phyloP scores from a whole-genome alignment of 2,113 vertebrate species.

The Thermophis baileyi region DNA sequence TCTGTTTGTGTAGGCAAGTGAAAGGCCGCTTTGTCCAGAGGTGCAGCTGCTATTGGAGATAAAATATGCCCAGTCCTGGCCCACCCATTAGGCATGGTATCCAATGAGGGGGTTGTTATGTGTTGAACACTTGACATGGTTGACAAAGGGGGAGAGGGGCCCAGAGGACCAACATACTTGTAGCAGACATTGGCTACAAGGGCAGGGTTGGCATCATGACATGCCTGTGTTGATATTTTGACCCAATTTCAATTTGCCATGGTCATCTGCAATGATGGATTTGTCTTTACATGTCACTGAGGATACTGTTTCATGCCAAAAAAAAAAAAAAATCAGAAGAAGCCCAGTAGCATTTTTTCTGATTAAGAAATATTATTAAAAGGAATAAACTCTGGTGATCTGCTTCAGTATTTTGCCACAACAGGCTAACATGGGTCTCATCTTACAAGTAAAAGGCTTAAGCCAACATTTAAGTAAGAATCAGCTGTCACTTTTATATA shows the following conservation, averaged over 20 bases:
- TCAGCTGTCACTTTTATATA: neutral
- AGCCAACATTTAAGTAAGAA: neutral
- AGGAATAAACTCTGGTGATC: neutral
- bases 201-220: neutral
- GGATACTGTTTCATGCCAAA: neutral
- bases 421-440: neutral
- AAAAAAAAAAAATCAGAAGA: neutral
- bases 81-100: neutral
- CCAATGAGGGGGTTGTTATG: neutral
- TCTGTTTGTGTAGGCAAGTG: neutral
- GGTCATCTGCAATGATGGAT: neutral
- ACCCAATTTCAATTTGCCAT: neutral
- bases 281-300: neutral
- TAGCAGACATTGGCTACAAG: neutral
- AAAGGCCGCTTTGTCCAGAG: neutral
- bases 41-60: neutral
- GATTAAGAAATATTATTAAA: neutral
- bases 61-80: neutral
- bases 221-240: neutral
- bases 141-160: neutral
- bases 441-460: neutral
- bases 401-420: neutral
- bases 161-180: neutral
- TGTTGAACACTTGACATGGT: neutral
- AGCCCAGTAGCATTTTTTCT: neutral